Evolutionary conservation across 2,888 invertebrate species (phyloP), one percentile per base, ranked within the genome.

Genomic region (Galerucella calmariensis): DNA sequence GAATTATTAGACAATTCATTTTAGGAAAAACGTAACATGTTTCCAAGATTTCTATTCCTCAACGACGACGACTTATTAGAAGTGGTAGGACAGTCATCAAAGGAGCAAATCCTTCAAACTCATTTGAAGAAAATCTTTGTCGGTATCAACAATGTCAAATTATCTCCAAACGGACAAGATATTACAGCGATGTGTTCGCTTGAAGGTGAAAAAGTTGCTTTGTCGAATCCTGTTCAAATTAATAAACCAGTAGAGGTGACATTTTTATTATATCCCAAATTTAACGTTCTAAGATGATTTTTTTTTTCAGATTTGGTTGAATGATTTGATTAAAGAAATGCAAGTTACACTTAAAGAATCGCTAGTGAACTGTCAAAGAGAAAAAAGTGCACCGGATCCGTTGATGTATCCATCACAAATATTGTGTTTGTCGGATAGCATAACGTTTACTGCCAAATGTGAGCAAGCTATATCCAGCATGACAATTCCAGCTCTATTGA

Each of bases 51-150:
- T 82, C 97, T 98, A 86, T 99, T 99, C 86, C 90, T 99, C 78
- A 98, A 98, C 75, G 99, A 99, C 85, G 99, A 99, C 84, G 99
- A 99, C 87, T 90, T 99, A 71, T 88, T 99, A 73, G 99, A 99
- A 89, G 92, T 99, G 76, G 90, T 99, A 12, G 98, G 98, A 0
- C 97, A 98, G 88, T 94, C 96, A 0, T 93, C 95, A 0, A 96
- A 96, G 81, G 95, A 95, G 75, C 91, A 91, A 66, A 94, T 98
- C 3, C 95, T 99, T 86, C 97, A 98, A 87, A 91, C 94, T 0
- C 99, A 99, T 86, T 90, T 99, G 79, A 97, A 97, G 87, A 99
- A 99, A 87, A 89, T 99, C 20, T 99, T 98, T 88, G 96, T 97
- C 46, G 97, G 97, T 1, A 93, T 96, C 72, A 92, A 94, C 74